Base-by-base conservation (phyloP, 2,797 vertebrate species). In the Cuculus canorus region DNA sequence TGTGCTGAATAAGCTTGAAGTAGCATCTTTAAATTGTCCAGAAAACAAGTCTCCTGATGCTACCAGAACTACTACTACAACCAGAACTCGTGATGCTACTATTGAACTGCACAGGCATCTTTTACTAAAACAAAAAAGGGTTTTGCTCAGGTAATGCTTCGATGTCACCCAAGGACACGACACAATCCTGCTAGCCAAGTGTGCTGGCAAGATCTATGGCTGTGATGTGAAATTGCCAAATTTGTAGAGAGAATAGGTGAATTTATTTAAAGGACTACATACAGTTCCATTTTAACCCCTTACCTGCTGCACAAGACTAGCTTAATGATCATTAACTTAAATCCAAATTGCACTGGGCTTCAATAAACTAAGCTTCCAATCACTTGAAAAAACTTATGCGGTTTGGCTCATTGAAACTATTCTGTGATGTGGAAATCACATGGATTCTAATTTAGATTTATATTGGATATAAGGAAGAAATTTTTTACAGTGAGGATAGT, bases 311-410 rank as follows among this genome's bases (percentile, higher is more conserved):
- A 64, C 50, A 83, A 50, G 71, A 53, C 32, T 65, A 70, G 54
- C 39, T 92, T 88, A 77, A 77, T 35, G 53, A n/a, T 66, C 45
- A 1, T 94, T 86, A 92, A 90, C 71, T 91, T 86, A 75, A 86
- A 85, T 71, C 64, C 81, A 85, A 18, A 68, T 94, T 88, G 88
- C 90, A 61, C 90, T 82, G 93, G 90, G 75, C 75, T 96, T 88
- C 85, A 86, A 85, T 85, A 78, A 93, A 90, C 47, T 28, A 50
- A 59, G 45, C 85, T 95, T 88, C 48, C 78, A 57, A 54, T 87
- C 80, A 77, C 79, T 63, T 91, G 70, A 64, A 70, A 53, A 77
- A 25, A 5, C 43, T 30, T 15, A 32, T 27, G 35, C 78, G 81
- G 63, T 69, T 90, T 92, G 82, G 73, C 86, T 95, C 65, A 77